phyloP scores from a whole-genome alignment of 2,888 invertebrate genomes.

The Apotomis betuletana region DNA sequence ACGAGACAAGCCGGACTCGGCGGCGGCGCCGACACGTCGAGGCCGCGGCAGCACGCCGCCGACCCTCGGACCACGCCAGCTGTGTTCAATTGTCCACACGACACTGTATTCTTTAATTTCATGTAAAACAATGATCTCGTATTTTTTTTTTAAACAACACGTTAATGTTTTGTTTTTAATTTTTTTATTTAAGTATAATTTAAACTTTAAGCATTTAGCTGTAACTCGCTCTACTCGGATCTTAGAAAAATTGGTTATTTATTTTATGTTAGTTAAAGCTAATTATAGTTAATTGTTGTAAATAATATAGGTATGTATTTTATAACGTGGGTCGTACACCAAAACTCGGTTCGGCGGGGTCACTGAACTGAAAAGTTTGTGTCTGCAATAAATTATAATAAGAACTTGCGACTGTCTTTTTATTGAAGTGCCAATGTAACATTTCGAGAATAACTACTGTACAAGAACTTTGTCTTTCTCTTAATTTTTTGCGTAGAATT shows the following conservation, averaged over 20 bases:
- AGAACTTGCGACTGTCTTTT: conserved; percentile 56
- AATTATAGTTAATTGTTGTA: conserved; percentile 57
- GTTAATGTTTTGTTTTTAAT: conserved; percentile 41
- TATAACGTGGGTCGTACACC: conserved; percentile 71
- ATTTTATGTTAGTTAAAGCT: conserved; percentile 62
- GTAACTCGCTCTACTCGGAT: conserved; percentile 63
- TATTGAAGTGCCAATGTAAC: conserved; percentile 43
- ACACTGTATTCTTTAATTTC: conserved; percentile 53
- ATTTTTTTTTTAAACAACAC: conserved; percentile 61
- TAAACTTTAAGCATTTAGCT: conserved; percentile 48
- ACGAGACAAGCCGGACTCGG: not conserved
- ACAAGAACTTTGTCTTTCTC: not conserved
- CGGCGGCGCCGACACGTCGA: conserved; percentile 11
- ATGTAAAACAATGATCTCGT: conserved; percentile 77
- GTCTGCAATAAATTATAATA: conserved; percentile 82
- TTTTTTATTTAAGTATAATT: conserved; percentile 34
- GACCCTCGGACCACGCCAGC: conserved; percentile 71
- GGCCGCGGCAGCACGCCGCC: conserved; percentile 42
- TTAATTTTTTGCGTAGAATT: too few species aligned
- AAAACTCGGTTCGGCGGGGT: conserved; percentile 74
- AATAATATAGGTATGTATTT: conserved; percentile 71
- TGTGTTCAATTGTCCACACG: conserved; percentile 66
- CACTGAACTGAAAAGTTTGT: conserved; percentile 76
- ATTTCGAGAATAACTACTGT: not conserved
- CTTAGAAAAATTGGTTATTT: conserved; percentile 78